A percentile compares a stretch with the other conserved stretches of the same genome.
Conservation (phyloP, 2,113 vertebrate genomes). For the Daubentonia madagascariensis region DNA sequence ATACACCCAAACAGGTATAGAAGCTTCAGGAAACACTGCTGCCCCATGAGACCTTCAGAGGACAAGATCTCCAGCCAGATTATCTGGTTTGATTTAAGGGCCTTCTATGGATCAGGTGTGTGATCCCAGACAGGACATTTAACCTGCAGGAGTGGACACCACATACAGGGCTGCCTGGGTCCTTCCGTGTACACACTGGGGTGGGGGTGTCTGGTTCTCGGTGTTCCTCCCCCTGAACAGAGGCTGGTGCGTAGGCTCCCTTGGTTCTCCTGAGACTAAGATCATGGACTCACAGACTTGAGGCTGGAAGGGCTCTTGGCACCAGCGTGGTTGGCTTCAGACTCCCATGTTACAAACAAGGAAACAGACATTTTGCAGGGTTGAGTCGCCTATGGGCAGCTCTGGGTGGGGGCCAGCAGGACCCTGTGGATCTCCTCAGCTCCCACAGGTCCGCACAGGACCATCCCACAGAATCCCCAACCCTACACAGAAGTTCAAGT, state of each 20-base stretch:
- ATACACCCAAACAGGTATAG: not conserved
- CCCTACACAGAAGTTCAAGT: not conserved
- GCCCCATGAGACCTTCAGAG: not conserved
- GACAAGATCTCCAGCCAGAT: no score
- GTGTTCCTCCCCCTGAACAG: not conserved
- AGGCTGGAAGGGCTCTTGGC: not conserved
- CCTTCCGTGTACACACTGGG: not conserved
- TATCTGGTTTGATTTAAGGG: not conserved
- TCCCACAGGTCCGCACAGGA: not conserved
- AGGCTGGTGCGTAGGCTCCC: not conserved
- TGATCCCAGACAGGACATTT: not conserved
- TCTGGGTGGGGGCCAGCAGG: no score
- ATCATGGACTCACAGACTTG: no score
- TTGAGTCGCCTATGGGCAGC: rapidly evolving
- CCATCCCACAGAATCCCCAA: no score
- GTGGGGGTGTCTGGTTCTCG: no score
- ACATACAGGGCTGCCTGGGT: not conserved
- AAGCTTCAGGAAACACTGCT: not conserved
- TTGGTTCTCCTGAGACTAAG: not conserved
- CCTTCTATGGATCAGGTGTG: not conserved
- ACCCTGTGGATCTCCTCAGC: not conserved
- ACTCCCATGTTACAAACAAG: not conserved
- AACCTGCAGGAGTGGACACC: no score
- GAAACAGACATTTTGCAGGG: not conserved
- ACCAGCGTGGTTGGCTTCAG: not conserved